Percentiles rank a stretch among this genome's conserved stretches.
phyloP scores from a whole-genome alignment of 2,113 vertebrate genomes.

The Struthidea cinerea region DNA sequence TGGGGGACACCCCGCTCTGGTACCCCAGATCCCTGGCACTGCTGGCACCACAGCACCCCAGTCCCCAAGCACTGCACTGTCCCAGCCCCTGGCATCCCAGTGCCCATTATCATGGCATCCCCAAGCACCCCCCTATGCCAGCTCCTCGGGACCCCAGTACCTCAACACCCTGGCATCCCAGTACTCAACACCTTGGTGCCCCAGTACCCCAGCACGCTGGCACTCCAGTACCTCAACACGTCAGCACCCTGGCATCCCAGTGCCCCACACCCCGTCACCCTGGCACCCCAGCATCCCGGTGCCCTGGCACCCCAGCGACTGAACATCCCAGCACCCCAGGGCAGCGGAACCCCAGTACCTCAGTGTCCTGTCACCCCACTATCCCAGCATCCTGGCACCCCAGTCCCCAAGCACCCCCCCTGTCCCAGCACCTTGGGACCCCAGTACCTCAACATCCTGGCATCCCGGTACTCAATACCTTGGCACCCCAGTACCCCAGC shows the following conservation, averaged over 20 bases:
- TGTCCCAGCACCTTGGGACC: not conserved
- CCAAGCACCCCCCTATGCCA: not conserved
- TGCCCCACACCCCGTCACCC: not conserved
- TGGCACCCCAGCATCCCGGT: no score
- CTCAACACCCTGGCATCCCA: no score
- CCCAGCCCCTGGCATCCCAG: no score
- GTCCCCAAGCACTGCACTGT: not conserved
- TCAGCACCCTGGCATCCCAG: not conserved
- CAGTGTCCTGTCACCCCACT: not conserved
- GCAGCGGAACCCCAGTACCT: no score
- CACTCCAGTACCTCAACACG: no score
- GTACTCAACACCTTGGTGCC: no score
- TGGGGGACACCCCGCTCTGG: not conserved
- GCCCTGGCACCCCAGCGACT: not conserved
- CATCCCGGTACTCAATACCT: no score
- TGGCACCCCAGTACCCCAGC: no score
- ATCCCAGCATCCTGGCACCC: not conserved
- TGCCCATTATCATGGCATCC: not conserved
- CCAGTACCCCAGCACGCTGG: not conserved
- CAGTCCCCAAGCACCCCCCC: not conserved
- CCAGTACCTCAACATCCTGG: not conserved
- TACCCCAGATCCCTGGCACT: not conserved
- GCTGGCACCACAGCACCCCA: not conserved
- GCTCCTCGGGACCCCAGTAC: not conserved
- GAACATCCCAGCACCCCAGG: not conserved